Conservation (phyloP, 2,797 vertebrate species). For the Enteromius argenteus region DNA sequence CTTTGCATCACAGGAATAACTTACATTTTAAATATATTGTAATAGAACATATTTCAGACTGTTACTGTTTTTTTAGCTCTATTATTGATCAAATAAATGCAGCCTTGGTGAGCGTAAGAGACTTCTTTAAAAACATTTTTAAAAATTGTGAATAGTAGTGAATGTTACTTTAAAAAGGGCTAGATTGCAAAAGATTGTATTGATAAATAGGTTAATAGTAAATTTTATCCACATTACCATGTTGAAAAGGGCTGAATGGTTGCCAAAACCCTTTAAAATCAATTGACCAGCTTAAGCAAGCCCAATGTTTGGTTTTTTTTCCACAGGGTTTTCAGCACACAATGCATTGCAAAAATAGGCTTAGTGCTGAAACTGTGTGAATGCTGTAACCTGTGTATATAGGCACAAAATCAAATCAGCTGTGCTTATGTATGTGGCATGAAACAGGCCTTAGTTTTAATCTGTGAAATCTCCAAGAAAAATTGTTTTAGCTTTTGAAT, state of each 20-base stretch:
- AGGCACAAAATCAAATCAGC: not conserved
- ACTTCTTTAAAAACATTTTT: not conserved
- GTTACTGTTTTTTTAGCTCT: not conserved
- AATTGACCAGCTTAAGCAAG: not conserved
- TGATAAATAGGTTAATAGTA: not conserved
- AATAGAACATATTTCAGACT: not conserved
- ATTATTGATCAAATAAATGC: not conserved
- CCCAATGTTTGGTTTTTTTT: not conserved
- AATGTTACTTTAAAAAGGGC: not conserved
- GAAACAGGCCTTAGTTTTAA: not conserved
- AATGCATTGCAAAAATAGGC: not conserved
- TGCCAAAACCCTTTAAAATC: not conserved
- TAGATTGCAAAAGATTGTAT: not conserved
- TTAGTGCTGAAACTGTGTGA: not conserved
- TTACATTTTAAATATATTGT: not conserved
- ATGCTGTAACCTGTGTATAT: not conserved
- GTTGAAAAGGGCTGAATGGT: not conserved
- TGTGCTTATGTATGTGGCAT: not conserved
- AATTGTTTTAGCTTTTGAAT: slow-evolving; percentile 23
- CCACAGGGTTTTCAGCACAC: not conserved
- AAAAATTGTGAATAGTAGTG: not conserved
- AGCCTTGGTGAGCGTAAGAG: not conserved
- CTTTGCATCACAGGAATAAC: not conserved
- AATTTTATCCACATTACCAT: not conserved
- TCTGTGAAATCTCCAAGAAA: slow-evolving; percentile 29